Base-by-base conservation (phyloP, 2,888 invertebrate genomes). In the Lamellibrachia columna region DNA sequence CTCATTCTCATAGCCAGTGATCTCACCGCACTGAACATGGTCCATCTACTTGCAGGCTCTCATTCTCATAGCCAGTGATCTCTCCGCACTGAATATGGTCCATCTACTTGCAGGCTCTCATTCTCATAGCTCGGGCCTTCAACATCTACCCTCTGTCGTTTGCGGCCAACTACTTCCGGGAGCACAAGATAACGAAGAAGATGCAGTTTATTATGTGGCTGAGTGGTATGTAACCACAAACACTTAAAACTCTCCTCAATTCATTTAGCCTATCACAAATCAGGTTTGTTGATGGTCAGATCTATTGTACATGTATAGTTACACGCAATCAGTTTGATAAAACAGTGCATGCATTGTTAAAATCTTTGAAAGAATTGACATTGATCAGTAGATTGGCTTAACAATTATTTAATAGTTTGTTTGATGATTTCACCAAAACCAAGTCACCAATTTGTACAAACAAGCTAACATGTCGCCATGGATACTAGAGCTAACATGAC, bases 121-220 rank as follows among this genome's bases (percentile, higher is more conserved):
- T 94, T 11, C 92, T 99, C 90, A 97, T 99, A 92, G 99, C 99
- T 40, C 97, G 99, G 95, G 99, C 99, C 52, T 98, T 98, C 93
- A 99, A 99, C 96, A 99, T 99, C 94, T 99, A 99, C 96, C 99
- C 99, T 1, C 97, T 99, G 92, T 98, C 99, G 0, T 97, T 98
- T 95, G 97, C 99, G 90, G 98, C 99, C 92, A 99, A 99, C 96
- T 98, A 98, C 96, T 99, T 99, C 96, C 97, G 99, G 28, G 99
- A 99, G 96, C 99, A 99, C 97, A 99, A 99, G 97, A 99, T 99
- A 93, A 99, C 99, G 0, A 98, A 98, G 96, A 99, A 99, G 97
- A 99, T 99, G 98, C 99, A 99, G 98, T 99, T 99, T 96, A 99
- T 99, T 93, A 99, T 99, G 99, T 99, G 99, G 99, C 99, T 99